Conservation (phyloP, 2,113 vertebrate species). For the Neolamprologus devosi region DNA sequence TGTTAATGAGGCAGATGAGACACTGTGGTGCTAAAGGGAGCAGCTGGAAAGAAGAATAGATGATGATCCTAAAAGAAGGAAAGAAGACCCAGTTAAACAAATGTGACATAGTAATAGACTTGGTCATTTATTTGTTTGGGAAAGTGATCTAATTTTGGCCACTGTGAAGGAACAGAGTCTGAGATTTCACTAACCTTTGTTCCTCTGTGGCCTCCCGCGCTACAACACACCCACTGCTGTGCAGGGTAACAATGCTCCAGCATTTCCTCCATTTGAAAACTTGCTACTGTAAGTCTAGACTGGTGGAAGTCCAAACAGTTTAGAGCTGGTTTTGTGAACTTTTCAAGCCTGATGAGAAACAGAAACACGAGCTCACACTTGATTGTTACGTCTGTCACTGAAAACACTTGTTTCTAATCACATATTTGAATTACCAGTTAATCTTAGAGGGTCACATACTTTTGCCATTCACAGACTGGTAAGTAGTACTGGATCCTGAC, state of each 20-base stretch:
- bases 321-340: neutral
- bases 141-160: neutral
- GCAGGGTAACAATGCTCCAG: neutral
- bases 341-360: neutral
- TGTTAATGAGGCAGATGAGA: neutral
- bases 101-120: neutral
- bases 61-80: neutral
- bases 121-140: neutral
- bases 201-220: neutral
- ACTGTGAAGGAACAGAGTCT: neutral
- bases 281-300: neutral
- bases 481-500: neutral
- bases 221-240: neutral
- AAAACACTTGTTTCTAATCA: neutral
- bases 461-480: neutral
- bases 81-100: neutral
- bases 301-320: neutral
- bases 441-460: neutral
- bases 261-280: neutral
- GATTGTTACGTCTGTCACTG: fast-evolving
- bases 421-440: neutral
- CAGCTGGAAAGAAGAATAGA: neutral
- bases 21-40: neutral
- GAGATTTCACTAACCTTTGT: neutral
- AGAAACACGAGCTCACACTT: neutral